A percentile compares a stretch with the other conserved stretches of the same genome.
phyloP scores from a whole-genome alignment of 1,140 invertebrate genomes.

The Onthophagus taurus region DNA sequence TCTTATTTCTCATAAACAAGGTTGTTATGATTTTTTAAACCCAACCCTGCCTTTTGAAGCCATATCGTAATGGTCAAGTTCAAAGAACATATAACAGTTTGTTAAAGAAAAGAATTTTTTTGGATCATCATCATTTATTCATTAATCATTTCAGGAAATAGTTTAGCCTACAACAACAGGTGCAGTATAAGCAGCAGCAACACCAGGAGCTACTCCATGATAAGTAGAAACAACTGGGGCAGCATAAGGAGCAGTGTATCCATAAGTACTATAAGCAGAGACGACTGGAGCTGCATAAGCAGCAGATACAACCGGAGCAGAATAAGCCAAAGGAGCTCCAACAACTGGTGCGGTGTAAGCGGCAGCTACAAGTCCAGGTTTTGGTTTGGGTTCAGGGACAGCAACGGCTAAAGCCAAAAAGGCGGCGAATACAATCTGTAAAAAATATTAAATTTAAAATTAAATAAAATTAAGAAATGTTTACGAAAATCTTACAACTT shows the following conservation, averaged over 20 bases:
- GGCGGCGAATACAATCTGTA: constrained; percentile 10
- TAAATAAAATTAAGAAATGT: constrained; percentile 2
- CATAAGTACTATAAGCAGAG: constrained; percentile 10
- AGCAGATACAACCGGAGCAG: constrained; percentile 13
- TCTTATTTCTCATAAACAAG: too few relatives aligned
- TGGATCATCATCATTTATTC: too few relatives aligned
- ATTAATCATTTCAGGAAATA: too few relatives aligned
- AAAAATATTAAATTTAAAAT: not conserved
- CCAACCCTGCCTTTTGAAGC: too few relatives aligned
- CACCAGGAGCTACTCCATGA: constrained; percentile 2
- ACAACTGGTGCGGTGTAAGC: constrained; percentile 15
- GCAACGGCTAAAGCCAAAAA: constrained; percentile 10
- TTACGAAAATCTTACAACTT: constrained; percentile 5
- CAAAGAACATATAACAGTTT: too few relatives aligned
- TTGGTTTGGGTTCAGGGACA: constrained; percentile 8
- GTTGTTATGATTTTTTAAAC: too few relatives aligned
- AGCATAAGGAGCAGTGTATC: constrained; percentile 16
- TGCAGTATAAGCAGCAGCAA: constrained; percentile 1
- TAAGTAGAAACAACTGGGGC: constrained; percentile 13
- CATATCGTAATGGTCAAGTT: too few relatives aligned
- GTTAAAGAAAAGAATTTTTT: too few relatives aligned
- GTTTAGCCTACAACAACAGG: too few relatives aligned
- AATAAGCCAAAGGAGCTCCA: constrained; percentile 6
- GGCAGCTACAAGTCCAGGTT: constrained; percentile 5
- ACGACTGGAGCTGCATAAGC: constrained; percentile 13